phyloP scores from a whole-genome alignment of 2,797 vertebrate species.

The Pagetopsis macropterus region DNA sequence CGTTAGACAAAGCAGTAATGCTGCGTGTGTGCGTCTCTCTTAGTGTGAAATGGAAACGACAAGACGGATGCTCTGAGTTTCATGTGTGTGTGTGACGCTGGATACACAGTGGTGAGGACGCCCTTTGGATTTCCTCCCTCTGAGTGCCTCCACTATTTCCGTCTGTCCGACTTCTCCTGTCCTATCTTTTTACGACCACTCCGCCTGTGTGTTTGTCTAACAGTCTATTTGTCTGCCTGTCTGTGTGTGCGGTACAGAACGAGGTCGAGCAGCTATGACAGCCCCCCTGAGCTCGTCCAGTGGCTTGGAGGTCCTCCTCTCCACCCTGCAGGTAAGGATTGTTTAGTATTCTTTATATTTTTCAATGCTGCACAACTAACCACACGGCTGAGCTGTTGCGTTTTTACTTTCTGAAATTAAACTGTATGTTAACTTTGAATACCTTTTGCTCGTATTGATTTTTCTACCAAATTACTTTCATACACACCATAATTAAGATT shows the following conservation, averaged over 20 bases:
- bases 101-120: slow-evolving; percentile 1
- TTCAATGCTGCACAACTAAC: neutral
- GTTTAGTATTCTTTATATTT: slow-evolving; percentile 2
- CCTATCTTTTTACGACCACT: neutral
- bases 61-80: slow-evolving; percentile 42
- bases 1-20: slow-evolving; percentile 17
- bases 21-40: slow-evolving; percentile 16
- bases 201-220: neutral
- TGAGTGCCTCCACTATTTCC: slow-evolving; percentile 5
- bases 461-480: neutral
- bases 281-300: slow-evolving; percentile 81
- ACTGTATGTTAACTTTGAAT: no score
- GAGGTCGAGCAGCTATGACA: slow-evolving; percentile 81
- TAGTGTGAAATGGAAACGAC: slow-evolving; percentile 22
- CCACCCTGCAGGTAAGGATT: slow-evolving; percentile 90
- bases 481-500: neutral
- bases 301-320: slow-evolving; percentile 90
- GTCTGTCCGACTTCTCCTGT: slow-evolving; percentile 1
- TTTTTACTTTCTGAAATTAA: neutral
- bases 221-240: slow-evolving; percentile 20
- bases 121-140: slow-evolving; percentile 18
- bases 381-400: neutral
- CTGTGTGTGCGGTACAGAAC: slow-evolving; percentile 22
- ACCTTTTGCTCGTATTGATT: neutral
- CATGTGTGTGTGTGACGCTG: slow-evolving; percentile 3